These are phyloP conservation scores for Jaculus jaculus DNA, from an alignment of 2,113 vertebrate genomes.

Conservation along the genomic window DNA sequence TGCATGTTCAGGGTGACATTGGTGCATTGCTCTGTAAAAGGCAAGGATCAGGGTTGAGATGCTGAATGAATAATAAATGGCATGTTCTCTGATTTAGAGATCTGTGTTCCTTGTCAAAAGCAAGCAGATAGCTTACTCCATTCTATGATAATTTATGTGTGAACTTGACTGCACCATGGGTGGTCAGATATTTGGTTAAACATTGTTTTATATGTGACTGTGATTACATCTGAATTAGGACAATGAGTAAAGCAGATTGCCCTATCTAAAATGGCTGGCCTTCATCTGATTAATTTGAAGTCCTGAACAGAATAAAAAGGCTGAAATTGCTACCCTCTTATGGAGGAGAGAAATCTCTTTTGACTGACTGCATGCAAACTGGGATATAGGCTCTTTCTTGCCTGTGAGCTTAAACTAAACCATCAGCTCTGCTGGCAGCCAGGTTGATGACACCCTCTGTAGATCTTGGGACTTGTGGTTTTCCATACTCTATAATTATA, in stretches of 20 bases:
- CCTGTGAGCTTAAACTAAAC: background rate
- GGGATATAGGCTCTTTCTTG: background rate
- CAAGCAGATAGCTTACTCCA: background rate
- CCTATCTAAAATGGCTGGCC: background rate
- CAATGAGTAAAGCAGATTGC: background rate
- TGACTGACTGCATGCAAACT: background rate
- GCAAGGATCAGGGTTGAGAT: background rate
- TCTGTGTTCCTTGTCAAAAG: constrained; percentile 11
- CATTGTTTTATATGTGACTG: constrained; percentile 17
- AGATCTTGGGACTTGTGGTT: background rate
- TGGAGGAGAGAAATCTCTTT: background rate
- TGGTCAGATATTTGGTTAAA: constrained; percentile 37
- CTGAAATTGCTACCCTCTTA: background rate
- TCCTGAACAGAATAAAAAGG: constrained; percentile 9
- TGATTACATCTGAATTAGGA: constrained; percentile 27
- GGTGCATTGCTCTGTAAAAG: background rate
- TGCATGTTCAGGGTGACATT: background rate
- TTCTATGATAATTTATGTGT: background rate
- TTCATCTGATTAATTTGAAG: background rate
- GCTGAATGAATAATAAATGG: background rate
- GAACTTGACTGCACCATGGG: background rate
- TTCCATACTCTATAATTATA: background rate
- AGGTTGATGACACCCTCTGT: background rate
- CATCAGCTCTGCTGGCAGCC: background rate
- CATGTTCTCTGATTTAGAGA: background rate